Evolutionary conservation across 2,113 vertebrate species (phyloP).

Genomic region (Upupa epops): DNA sequence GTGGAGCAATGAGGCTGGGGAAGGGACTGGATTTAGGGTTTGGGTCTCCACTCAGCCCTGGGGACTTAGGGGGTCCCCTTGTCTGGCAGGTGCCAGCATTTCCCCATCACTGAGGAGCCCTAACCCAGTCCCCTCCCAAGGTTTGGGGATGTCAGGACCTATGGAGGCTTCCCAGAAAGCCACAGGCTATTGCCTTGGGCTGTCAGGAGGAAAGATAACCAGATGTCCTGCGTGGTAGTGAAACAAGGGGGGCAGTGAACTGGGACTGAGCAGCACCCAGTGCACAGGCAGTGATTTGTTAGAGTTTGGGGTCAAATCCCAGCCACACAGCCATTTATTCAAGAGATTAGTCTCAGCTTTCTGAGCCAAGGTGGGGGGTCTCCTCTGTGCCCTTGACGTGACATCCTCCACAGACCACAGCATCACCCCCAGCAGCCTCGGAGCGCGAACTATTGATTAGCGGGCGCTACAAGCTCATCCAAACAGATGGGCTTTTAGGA

Average conservation of each 20-base stretch:
- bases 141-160: too few species aligned
- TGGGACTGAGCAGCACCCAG: too few species aligned
- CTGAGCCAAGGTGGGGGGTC: neutral
- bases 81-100: too few species aligned
- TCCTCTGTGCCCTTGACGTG: rapidly evolving
- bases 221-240: rapidly evolving
- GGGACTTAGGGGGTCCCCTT: too few species aligned
- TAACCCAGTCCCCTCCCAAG: too few species aligned
- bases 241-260: too few species aligned
- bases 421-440: neutral
- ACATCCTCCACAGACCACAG: rapidly evolving
- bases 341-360: neutral
- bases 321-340: neutral
- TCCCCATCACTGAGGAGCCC: too few species aligned
- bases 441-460: neutral
- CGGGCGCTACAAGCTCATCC: neutral
- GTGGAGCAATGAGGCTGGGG: too few species aligned
- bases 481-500: slow-evolving; percentile 29
- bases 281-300: neutral
- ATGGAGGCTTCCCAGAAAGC: neutral
- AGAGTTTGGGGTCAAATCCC: neutral
- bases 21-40: too few species aligned
- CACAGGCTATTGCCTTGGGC: too few species aligned
- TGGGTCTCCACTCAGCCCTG: too few species aligned
- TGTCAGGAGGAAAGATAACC: neutral